Evolutionary conservation across 2,888 invertebrate species (phyloP).

Genomic region (Dicycla oo): DNA sequence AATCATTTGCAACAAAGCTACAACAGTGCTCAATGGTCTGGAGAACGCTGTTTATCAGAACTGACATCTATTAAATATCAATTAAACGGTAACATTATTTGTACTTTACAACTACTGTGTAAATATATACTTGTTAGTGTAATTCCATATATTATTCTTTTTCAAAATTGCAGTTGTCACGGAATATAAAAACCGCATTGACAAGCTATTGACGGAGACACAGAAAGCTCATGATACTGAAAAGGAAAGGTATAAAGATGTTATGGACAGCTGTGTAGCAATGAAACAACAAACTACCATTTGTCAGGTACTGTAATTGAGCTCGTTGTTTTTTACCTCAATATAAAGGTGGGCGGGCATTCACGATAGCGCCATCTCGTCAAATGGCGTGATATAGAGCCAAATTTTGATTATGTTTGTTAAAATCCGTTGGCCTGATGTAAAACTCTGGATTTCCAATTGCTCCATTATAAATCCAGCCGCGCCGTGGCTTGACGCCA

Average conservation of each 20-base stretch:
- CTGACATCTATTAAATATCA: constrained; percentile 83
- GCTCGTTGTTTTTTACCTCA: too few species aligned
- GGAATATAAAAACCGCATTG: constrained; percentile 83
- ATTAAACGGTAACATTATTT: constrained; percentile 74
- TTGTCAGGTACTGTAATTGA: constrained; percentile 79
- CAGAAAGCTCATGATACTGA: constrained; percentile 80
- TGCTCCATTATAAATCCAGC: too few species aligned
- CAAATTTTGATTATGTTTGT: too few species aligned
- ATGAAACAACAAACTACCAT: constrained; percentile 83
- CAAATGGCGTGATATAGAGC: too few species aligned
- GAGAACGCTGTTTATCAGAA: constrained; percentile 81
- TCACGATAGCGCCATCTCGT: too few species aligned
- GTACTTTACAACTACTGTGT: neutral
- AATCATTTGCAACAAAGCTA: constrained; percentile 76
- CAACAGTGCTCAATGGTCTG: constrained; percentile 72
- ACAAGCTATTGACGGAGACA: constrained; percentile 80
- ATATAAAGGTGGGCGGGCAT: too few species aligned
- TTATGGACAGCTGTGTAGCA: constrained; percentile 83
- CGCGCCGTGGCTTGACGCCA: too few species aligned
- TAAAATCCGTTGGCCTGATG: too few species aligned
- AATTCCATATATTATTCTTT: neutral
- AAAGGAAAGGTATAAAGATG: constrained; percentile 79
- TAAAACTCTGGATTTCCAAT: too few species aligned
- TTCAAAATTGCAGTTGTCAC: constrained; percentile 79
- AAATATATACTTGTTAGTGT: neutral